phyloP scores from a whole-genome alignment of 2,888 invertebrate species.

The Abrostola triplasia region DNA sequence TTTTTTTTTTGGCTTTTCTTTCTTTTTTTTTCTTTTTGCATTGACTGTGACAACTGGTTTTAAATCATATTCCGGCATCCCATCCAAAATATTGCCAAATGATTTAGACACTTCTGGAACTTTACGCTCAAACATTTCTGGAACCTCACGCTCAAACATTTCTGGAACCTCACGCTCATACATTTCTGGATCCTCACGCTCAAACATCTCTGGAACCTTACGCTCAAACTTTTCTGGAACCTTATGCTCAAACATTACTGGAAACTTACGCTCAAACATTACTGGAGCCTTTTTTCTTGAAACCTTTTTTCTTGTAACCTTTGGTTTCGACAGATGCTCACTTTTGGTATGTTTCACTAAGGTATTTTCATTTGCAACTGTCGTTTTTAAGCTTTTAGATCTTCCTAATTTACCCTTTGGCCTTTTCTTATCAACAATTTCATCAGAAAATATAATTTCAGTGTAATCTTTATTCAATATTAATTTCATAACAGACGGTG shows the following conservation, averaged over 20 bases:
- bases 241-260: background rate
- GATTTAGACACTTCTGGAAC: too few relatives aligned
- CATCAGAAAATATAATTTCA: constrained; percentile 42
- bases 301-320: background rate
- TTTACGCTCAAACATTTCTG: background rate
- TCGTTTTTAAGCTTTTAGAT: constrained; percentile 25
- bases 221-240: too few relatives aligned
- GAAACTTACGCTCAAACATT: background rate
- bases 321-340: constrained; percentile 16
- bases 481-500: constrained; percentile 42
- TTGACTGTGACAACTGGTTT: constrained; percentile 1
- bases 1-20: background rate
- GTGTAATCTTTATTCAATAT: constrained; percentile 39
- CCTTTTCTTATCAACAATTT: constrained; percentile 12
- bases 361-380: background rate
- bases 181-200: too few relatives aligned
- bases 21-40: background rate
- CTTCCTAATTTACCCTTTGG: constrained; percentile 1
- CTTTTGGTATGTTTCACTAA: constrained; percentile 20
- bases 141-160: background rate
- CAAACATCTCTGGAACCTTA: background rate
- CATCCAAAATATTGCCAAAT: constrained; percentile 10
- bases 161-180: background rate
- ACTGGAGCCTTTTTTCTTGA: background rate
- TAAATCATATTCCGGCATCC: constrained; percentile 24